A percentile compares a stretch with the other conserved stretches of the same genome.
Conservation (phyloP, 2,797 vertebrate genomes). For the Pseudomugil tenellus region DNA sequence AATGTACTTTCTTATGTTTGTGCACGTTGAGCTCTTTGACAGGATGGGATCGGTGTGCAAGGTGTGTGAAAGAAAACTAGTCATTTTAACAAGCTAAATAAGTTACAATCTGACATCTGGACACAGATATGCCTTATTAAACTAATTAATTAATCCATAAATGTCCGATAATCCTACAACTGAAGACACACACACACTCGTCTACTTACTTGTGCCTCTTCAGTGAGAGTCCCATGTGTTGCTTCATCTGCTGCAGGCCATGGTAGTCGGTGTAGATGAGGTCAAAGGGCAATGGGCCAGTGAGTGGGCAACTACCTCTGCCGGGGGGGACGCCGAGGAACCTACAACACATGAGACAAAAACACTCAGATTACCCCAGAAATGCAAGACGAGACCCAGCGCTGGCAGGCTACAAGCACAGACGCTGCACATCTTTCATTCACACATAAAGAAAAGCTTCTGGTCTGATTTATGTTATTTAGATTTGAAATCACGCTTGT, state of each 20-base stretch:
- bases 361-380: slow-evolving; percentile 29
- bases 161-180: slow-evolving; percentile 43
- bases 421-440: slow-evolving; percentile 34
- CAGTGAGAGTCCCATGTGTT: slow-evolving; percentile 98
- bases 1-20: slow-evolving; percentile 6
- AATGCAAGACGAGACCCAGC: neutral
- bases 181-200: neutral
- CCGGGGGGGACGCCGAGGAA: slow-evolving; percentile 95
- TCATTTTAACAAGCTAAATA: slow-evolving; percentile 51
- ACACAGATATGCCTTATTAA: slow-evolving; percentile 51
- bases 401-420: neutral
- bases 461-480: slow-evolving; percentile 25
- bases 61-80: slow-evolving; percentile 10
- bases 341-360: slow-evolving; percentile 74
- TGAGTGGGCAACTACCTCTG: slow-evolving; percentile 95
- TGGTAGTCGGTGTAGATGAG: slow-evolving; percentile 99
- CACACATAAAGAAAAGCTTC: slow-evolving; percentile 35
- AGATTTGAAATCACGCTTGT: no score
- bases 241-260: slow-evolving; percentile 96
- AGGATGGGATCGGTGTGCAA: slow-evolving; percentile 6
- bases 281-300: slow-evolving; percentile 91
- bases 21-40: slow-evolving; percentile 6
- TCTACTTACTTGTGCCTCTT: slow-evolving; percentile 93
- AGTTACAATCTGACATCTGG: slow-evolving; percentile 50
- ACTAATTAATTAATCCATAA: slow-evolving; percentile 60